Percentiles rank a stretch among this genome's conserved stretches.
phyloP scores from a whole-genome alignment of 2,113 vertebrate genomes.

The Tetraodon nigroviridis region DNA sequence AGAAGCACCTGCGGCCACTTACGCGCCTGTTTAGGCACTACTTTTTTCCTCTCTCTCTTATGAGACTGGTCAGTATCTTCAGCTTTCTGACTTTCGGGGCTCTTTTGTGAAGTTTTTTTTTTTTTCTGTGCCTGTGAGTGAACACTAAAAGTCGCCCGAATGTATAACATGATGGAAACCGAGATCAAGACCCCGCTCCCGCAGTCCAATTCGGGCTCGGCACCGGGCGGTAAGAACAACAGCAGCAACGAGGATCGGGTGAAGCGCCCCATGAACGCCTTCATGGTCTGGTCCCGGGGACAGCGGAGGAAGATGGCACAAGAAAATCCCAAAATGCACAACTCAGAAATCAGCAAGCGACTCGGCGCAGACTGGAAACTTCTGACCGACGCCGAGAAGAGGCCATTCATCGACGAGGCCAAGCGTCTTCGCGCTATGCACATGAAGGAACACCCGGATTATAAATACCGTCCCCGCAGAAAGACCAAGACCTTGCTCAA shows the following conservation, averaged over 20 bases:
- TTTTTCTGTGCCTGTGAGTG: conserved; percentile 43
- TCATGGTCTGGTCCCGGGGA: conserved; percentile 98
- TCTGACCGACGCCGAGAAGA: conserved; percentile 92
- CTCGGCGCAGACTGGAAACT: conserved; percentile 98
- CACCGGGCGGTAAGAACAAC: conserved; percentile 68
- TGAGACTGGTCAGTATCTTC: conserved; percentile 53
- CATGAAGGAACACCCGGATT: conserved; percentile 99
- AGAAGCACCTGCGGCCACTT: conserved; percentile 48
- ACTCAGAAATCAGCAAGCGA: conserved; percentile 98
- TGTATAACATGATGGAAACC: conserved; percentile 96
- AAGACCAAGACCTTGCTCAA: conserved; percentile 99
- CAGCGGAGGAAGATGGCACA: conserved; percentile 97
- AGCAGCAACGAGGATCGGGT: conserved; percentile 89
- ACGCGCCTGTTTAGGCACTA: conserved; percentile 29
- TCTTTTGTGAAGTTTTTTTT: conserved; percentile 44
- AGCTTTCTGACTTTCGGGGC: conserved; percentile 47
- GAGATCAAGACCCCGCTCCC: conserved; percentile 87
- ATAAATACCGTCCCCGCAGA: conserved; percentile 97
- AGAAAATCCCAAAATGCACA: conserved; percentile 99
- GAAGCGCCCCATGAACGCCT: conserved; percentile 97
- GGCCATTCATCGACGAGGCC: conserved; percentile 98
- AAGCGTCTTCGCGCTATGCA: conserved; percentile 94
- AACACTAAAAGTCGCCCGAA: conserved; percentile 63
- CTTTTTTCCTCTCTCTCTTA: conserved; percentile 38
- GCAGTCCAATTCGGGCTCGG: conserved; percentile 78